These are phyloP conservation scores for Sarcophaga subvicina DNA, from an alignment of 2,888 invertebrate genomes.

Conservation along the genomic window DNA sequence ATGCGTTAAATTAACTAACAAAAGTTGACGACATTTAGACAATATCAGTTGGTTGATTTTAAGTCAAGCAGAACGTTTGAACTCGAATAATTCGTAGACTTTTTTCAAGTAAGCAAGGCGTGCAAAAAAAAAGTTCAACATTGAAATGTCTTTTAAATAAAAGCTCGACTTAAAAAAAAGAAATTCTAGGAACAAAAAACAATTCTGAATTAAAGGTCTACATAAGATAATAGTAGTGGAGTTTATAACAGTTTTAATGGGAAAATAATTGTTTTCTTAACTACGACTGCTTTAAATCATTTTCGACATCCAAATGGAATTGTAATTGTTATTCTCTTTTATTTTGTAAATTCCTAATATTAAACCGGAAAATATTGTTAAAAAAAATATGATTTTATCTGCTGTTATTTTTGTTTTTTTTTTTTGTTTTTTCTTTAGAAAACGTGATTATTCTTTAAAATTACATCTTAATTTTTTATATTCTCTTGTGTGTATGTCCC, in stretches of 20 bases:
- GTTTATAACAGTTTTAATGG: slow-evolving; percentile 32
- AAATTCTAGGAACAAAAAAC: neutral
- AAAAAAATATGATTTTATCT: slow-evolving; percentile 14
- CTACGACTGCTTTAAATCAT: neutral
- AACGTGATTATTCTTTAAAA: neutral
- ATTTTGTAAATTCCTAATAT: slow-evolving; percentile 22
- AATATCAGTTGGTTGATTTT: slow-evolving; percentile 47
- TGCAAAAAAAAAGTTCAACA: neutral
- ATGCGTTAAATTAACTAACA: slow-evolving; percentile 61
- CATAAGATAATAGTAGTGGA: neutral
- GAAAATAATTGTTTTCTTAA: slow-evolving; percentile 30
- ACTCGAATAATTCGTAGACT: neutral
- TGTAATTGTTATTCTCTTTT: neutral
- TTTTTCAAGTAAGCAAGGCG: neutral
- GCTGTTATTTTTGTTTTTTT: neutral
- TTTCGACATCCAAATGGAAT: neutral
- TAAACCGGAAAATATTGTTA: slow-evolving; percentile 55
- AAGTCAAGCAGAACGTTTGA: slow-evolving; percentile 53
- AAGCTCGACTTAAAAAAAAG: neutral
- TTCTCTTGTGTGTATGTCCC: neutral
- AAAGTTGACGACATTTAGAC: slow-evolving; percentile 51
- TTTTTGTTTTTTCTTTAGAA: neutral
- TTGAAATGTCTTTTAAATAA: neutral
- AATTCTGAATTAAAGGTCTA: neutral
- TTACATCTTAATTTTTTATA: neutral